Evolutionary conservation across 2,797 vertebrate genomes (phyloP).

Genomic region (Cirrhinus molitorella): DNA sequence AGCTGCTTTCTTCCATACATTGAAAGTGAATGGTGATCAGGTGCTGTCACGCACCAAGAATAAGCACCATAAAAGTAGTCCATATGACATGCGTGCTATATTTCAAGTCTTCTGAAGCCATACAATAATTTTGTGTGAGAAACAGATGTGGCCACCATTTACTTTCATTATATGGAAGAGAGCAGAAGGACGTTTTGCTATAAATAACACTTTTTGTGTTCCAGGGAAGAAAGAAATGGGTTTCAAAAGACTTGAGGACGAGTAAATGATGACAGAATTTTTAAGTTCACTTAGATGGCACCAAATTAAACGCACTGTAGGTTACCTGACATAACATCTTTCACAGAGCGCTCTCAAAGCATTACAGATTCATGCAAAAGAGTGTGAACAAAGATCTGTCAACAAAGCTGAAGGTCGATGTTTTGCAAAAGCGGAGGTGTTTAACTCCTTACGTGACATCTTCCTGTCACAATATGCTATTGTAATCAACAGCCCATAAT

Average conservation of each 20-base stretch:
- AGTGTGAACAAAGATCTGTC: not conserved
- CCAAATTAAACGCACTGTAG: conserved; percentile 4
- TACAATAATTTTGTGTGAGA: conserved; percentile 19
- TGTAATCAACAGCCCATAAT: conserved; percentile 24
- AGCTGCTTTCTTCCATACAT: not conserved
- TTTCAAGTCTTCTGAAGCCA: conserved; percentile 4
- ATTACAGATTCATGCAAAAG: conserved; percentile 8
- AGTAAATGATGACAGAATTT: conserved; percentile 30
- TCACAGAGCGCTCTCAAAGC: not conserved
- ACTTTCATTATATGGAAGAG: conserved; percentile 18
- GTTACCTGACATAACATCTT: conserved; percentile 1
- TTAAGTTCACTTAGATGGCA: conserved; percentile 3
- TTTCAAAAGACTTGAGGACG: conserved; percentile 11
- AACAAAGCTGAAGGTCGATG: conserved; percentile 25
- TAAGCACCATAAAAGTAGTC: not conserved
- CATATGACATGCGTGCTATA: not conserved
- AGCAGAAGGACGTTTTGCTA: conserved; percentile 29
- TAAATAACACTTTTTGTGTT: conserved; percentile 39
- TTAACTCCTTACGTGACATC: not conserved
- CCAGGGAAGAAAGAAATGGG: not conserved
- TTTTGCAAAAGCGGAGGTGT: conserved; percentile 4
- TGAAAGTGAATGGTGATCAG: not conserved
- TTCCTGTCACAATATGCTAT: conserved; percentile 21
- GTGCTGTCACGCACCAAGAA: not conserved
- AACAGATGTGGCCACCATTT: conserved; percentile 20